Evolutionary conservation across 1,140 invertebrate genomes (phyloP).

Genomic region (Atta colombica): DNA sequence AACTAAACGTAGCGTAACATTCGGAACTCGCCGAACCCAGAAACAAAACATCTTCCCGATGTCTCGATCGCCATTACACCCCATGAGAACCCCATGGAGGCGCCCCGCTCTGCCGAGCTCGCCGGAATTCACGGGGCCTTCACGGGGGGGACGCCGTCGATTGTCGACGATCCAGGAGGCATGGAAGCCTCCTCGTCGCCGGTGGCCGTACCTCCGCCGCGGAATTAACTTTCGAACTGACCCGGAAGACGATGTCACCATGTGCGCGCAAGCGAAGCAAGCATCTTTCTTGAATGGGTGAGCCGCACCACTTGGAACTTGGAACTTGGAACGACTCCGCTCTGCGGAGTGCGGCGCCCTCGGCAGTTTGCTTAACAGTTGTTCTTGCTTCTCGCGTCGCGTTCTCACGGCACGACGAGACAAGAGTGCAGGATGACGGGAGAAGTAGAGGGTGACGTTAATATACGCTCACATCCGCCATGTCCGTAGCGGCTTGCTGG

Average conservation of each 20-base stretch:
- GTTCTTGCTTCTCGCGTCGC: conserved; percentile 15
- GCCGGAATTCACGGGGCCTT: no score
- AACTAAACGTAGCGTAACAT: not conserved
- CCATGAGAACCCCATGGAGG: conserved; percentile 45
- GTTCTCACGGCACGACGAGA: not conserved
- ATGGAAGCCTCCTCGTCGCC: no score
- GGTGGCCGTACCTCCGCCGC: not conserved
- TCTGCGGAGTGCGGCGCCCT: conserved; percentile 20
- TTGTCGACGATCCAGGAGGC: no score
- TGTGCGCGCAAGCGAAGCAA: conserved; percentile 74
- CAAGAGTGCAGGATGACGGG: not conserved
- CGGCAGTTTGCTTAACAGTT: conserved; percentile 40
- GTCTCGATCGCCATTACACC: conserved; percentile 72
- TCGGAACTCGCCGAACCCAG: no score
- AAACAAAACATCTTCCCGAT: conserved; percentile 66
- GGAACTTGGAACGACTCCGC: conserved; percentile 17
- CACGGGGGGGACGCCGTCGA: no score
- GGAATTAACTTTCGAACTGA: conserved; percentile 67
- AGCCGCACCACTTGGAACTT: conserved; percentile 40
- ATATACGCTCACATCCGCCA: not conserved
- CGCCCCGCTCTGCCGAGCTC: no score
- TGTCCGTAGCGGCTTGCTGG: not conserved
- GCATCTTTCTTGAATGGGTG: conserved; percentile 64
- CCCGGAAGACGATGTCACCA: conserved; percentile 77
- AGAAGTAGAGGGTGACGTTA: not conserved